Percentiles rank a stretch among this genome's conserved stretches.
Conservation (phyloP, 2,888 invertebrate genomes). For the Rotaria sp. region DNA sequence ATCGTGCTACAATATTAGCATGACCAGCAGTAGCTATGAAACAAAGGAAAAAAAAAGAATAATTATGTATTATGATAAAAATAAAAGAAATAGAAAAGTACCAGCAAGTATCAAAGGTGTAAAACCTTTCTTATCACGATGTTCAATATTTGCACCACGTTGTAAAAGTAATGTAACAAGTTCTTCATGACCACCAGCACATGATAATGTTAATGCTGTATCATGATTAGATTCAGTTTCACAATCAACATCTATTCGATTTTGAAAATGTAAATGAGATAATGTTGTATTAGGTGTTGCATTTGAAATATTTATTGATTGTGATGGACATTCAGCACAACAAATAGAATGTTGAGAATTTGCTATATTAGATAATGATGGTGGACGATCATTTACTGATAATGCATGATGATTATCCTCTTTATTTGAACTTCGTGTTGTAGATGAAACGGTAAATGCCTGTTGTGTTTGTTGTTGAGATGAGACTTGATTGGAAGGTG, state of each 20-base stretch:
- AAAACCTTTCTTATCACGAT: slow-evolving; percentile 80
- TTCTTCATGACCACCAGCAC: slow-evolving; percentile 84
- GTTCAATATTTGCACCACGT: slow-evolving; percentile 90
- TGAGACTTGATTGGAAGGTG: background rate
- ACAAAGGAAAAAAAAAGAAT: slow-evolving; percentile 70
- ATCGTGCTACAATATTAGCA: slow-evolving; percentile 75
- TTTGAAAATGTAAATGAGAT: slow-evolving; percentile 7
- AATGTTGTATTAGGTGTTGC: background rate
- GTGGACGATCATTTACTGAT: background rate
- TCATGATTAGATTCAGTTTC: slow-evolving; percentile 98
- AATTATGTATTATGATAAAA: slow-evolving; percentile 66
- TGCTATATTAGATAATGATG: background rate
- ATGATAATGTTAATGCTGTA: slow-evolving; percentile 90
- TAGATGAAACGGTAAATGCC: background rate
- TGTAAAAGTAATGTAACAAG: slow-evolving; percentile 81
- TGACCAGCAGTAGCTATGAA: slow-evolving; percentile 81
- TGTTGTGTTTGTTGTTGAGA: background rate
- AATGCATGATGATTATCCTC: background rate
- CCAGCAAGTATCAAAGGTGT: slow-evolving; percentile 37
- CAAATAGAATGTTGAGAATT: background rate
- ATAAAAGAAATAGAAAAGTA: background rate
- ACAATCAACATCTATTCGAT: slow-evolving; percentile 67
- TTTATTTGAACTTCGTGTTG: background rate
- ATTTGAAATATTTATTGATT: background rate
- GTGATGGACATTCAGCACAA: background rate